Evolutionary conservation across 2,797 vertebrate genomes (phyloP), one percentile per base, ranked within the genome.

Genomic region (Hippocampus kuda): DNA sequence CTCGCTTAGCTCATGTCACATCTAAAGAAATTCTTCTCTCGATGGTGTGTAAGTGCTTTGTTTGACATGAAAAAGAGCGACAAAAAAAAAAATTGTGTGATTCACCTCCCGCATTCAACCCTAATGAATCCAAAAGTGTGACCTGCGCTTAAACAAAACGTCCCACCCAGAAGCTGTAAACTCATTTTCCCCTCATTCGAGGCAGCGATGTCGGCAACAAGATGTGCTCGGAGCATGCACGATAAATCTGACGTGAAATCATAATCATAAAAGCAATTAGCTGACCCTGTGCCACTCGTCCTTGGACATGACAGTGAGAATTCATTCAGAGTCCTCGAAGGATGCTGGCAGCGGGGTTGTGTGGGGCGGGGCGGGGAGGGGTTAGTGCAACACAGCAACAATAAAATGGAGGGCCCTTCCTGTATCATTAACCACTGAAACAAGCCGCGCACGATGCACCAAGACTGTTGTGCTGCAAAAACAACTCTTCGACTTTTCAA

Each of bases 201-300:
- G 86, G 86, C 82, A 84, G 84, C 87, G 83, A 82, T 82, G 84
- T 89, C 88, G 82, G 85, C 86, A 89, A 86, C 86, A 89, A 90
- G 87, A 88, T 87, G 86, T 86, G 88, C 89, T 89, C 80, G 44
- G 85, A 91, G 89, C 90, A 90, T 86, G 90, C 90, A 90, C 90
- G 79, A 91, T 92, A 92, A 92, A 92, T 91, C 89, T 90, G 88
- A 92, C 88, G 89, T 91, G 89, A 90, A 91, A 92, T 92, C 90
- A 92, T 92, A 92, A 92, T 91, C 90, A 91, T 92, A 91, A 92
- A 91, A 91, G 90, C 91, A 92, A 92, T 92, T 92, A 91, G 91
- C 88, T 92, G 91, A 92, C 91, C 91, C 90, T 88, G 90, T 88
- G 88, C 88, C 83, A 79, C 86, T 89, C 83, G 90, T 91, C 91